Conservation (phyloP, 2,797 vertebrate genomes). For the Pteronotus mesoamericanus region DNA sequence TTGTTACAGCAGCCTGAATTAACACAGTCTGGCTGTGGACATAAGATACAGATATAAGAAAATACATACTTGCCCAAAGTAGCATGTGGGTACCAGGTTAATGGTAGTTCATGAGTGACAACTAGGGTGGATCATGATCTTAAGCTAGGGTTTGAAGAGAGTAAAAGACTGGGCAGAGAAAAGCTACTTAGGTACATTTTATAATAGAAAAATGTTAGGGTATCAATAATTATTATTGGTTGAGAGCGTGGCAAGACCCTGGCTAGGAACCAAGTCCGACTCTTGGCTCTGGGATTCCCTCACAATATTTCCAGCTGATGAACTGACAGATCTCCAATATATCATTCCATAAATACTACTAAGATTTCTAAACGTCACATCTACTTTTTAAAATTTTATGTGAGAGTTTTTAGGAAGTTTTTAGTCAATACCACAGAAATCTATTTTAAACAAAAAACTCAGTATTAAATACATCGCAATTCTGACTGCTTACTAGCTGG, state of each 20-base stretch:
- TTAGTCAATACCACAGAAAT: background rate
- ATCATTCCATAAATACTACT: background rate
- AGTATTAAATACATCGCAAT: background rate
- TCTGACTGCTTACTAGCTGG: conserved; percentile 12
- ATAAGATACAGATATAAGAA: background rate
- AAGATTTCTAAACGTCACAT: background rate
- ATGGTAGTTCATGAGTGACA: background rate
- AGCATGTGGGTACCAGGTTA: background rate
- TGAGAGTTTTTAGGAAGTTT: background rate
- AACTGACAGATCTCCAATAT: background rate
- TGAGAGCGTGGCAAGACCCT: background rate
- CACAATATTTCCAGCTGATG: background rate
- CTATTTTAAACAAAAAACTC: background rate
- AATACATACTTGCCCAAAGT: background rate
- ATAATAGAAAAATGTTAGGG: background rate
- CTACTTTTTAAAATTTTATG: background rate
- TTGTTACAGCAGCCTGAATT: background rate
- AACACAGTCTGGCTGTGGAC: background rate
- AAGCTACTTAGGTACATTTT: background rate
- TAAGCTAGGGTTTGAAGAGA: background rate
- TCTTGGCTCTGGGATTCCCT: background rate
- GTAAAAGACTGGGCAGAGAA: background rate
- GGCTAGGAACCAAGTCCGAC: background rate
- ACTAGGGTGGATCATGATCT: background rate
- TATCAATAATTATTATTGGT: background rate